Conservation (phyloP, 1,140 invertebrate species). For the Ips nitidus region DNA sequence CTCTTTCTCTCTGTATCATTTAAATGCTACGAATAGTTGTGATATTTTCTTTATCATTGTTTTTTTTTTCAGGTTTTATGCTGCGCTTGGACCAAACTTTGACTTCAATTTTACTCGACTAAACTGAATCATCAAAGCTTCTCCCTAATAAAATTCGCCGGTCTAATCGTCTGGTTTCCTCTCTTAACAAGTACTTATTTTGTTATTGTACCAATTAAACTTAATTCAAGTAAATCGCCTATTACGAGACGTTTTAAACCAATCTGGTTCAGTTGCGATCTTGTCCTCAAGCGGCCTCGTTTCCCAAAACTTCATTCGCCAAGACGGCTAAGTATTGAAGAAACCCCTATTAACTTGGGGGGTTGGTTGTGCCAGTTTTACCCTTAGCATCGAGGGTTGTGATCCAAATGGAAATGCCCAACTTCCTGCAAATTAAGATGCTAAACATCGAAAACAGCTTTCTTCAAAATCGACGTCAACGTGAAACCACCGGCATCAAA, state of each 20-base stretch:
- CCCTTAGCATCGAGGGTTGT: constrained; percentile 38
- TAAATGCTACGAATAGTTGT: no score
- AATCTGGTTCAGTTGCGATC: no score
- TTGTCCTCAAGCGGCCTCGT: no score
- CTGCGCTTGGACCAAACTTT: no score
- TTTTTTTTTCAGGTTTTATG: no score
- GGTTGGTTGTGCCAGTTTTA: constrained; percentile 20
- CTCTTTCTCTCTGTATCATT: no score
- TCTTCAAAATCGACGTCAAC: constrained; percentile 74
- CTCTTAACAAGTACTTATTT: constrained; percentile 24
- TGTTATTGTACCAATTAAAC: constrained; percentile 41
- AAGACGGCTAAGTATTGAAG: constrained; percentile 42
- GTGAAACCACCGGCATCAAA: constrained; percentile 79
- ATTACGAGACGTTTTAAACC: constrained; percentile 16
- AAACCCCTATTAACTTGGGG: constrained; percentile 27
- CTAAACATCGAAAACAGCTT: constrained; percentile 69
- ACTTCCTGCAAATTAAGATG: constrained; percentile 52
- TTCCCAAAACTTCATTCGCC: constrained; percentile 40
- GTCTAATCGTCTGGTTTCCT: no score
- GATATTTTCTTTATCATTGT: no score
- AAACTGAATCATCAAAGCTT: no score
- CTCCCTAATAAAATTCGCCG: no score
- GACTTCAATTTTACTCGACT: no score
- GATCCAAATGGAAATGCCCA: constrained; percentile 50
- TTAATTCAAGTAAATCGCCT: constrained; percentile 45